These are phyloP conservation scores for Epicauta chinensis DNA, from an alignment of 1,140 invertebrate genomes.

Conservation along the genomic window DNA sequence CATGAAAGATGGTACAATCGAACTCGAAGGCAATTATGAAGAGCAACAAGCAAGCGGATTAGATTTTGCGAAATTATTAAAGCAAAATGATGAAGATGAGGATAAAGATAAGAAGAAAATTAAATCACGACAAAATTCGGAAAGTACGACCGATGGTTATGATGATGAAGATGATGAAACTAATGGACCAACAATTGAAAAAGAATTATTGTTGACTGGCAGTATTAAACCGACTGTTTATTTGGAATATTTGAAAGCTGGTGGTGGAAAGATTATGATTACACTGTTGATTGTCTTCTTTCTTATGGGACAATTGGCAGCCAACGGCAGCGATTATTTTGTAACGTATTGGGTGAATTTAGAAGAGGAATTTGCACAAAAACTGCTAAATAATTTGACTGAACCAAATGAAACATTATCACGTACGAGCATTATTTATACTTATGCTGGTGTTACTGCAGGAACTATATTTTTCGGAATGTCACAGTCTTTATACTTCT, in stretches of 20 bases:
- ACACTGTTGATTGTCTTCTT: conserved; percentile 50
- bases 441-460: conserved; percentile 53
- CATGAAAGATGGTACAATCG: conserved; percentile 42
- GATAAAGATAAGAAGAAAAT: conserved; percentile 33
- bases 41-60: conserved; percentile 42
- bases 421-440: conserved; percentile 37
- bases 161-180: conserved; percentile 36
- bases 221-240: conserved; percentile 54
- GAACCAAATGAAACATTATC: conserved; percentile 15
- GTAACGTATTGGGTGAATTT: conserved; percentile 51
- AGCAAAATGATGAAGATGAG: conserved; percentile 38
- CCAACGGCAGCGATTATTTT: conserved; percentile 61
- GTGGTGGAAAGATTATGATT: conserved; percentile 48
- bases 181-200: conserved; percentile 29
- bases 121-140: conserved; percentile 43
- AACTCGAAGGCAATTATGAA: conserved; percentile 42
- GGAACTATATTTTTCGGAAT: conserved; percentile 52
- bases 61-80: conserved; percentile 42
- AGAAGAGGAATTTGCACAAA: conserved; percentile 34
- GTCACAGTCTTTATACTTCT: conserved; percentile 31
- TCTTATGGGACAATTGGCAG: conserved; percentile 53
- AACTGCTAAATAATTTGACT: conserved; percentile 13
- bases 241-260: conserved; percentile 55
- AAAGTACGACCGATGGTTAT: conserved; percentile 28
- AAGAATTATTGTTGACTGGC: conserved; percentile 45